Percentiles rank a stretch among this genome's conserved stretches.
Evolutionary conservation across 2,797 vertebrate species (phyloP).

Genomic region (Phoxinus dragarum): DNA sequence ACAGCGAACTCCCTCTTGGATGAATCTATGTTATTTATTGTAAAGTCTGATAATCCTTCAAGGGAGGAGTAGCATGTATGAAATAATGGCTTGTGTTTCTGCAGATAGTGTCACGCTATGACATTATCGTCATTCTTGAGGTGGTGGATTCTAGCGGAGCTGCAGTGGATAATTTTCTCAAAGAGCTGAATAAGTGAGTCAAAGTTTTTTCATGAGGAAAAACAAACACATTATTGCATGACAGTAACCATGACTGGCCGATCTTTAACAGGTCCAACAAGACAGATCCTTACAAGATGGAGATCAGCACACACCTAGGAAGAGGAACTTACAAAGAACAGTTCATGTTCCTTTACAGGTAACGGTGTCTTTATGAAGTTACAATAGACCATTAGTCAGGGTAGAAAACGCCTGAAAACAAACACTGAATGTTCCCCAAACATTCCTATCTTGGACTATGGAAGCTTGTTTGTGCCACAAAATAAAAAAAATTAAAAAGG

Average conservation of each 20-base stretch:
- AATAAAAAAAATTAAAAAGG: no score
- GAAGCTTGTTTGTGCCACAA: no score
- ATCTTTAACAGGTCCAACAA: conserved; percentile 56
- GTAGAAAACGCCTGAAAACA: no score
- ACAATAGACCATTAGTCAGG: background rate
- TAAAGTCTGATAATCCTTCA: background rate
- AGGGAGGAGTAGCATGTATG: background rate
- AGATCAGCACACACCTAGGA: conserved; percentile 76
- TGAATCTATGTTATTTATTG: no score
- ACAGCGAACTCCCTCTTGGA: background rate
- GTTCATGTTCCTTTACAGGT: conserved; percentile 84
- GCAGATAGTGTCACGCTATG: conserved; percentile 81
- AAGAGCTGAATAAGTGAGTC: conserved; percentile 76
- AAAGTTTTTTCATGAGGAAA: background rate
- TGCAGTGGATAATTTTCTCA: conserved; percentile 66
- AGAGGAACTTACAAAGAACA: conserved; percentile 80
- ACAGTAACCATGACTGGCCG: background rate
- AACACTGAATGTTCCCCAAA: background rate
- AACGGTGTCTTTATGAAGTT: background rate
- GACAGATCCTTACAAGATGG: conserved; percentile 68
- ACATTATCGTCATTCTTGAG: conserved; percentile 81
- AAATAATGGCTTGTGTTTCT: background rate
- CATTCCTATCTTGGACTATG: background rate
- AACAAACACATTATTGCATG: background rate
- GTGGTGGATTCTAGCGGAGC: conserved; percentile 75